Base-by-base conservation (phyloP, 2,113 vertebrate genomes). In the Tichodroma muraria region DNA sequence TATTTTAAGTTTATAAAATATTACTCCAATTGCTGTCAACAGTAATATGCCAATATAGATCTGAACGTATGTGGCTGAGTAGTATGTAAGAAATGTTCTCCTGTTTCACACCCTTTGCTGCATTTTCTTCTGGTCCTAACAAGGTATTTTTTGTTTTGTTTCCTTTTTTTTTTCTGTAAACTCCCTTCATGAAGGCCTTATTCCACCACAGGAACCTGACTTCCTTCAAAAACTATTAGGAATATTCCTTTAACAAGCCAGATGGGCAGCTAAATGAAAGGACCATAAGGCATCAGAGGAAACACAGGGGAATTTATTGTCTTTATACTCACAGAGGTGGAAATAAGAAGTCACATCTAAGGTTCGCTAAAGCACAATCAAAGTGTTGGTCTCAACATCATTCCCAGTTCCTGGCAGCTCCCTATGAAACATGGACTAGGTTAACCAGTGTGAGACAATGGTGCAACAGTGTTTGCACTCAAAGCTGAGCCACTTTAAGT, bases 401-500 rank as follows among this genome's bases (percentile, higher is more conserved):
- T 68, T 90, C 80, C 82, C 56, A 90, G 10, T 35, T 77, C 68
- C 68, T 75, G 85, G 49, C 89, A 88, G 69, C 72, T 81, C 47
- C 56, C 82, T 83, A 15, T 80, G 82, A 85, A 88, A 95, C 11
- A 73, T 56, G 76, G 53, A 85, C 72, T 78, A 90, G 56, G 50
- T 90, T 68, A 96, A 88, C 75, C 81, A 89, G 44, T 24, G 56
- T 94, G 86, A 89, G 22, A 88, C 59, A 89, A 94, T 85, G 91
- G 76, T 85, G 94, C 93, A 95, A 94, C 93, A 95, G 93, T 56
- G 37, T 93, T 52, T 77, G 40, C 57, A 89, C 89, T 95, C 93
- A 95, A 97, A 97, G 93, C 45, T 88, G 85, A 85, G 70, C 31
- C 47, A 75, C 89, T 94, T 95, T 24, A 94, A 97, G 91, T 86